Conservation (phyloP, 2,888 invertebrate species). For the Harpagoxenus sublaevis region DNA sequence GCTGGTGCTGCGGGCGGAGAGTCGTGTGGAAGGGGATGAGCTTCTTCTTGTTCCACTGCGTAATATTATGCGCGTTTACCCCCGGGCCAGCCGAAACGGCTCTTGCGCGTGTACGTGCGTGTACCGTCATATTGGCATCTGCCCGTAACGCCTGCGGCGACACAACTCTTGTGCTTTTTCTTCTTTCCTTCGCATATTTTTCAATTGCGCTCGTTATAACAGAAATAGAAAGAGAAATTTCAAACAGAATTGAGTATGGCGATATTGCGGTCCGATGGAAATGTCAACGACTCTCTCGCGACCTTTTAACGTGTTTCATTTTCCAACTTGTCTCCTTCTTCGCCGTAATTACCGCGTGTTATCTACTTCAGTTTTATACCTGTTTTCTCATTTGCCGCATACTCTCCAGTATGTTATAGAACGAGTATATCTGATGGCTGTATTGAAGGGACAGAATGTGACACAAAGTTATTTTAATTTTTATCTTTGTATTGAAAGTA, state of each 20-base stretch:
- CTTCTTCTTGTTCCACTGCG: constrained; percentile 79
- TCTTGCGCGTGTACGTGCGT: constrained; percentile 64
- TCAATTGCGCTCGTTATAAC: constrained; percentile 43
- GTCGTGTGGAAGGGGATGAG: constrained; percentile 49
- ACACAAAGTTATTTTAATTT: neutral
- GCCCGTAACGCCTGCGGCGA: constrained; percentile 82
- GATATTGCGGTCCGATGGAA: constrained; percentile 37
- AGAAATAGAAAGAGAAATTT: constrained; percentile 39
- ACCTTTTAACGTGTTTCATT: constrained; percentile 19
- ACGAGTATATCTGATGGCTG: neutral
- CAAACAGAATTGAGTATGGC: constrained; percentile 19
- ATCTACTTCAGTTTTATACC: constrained; percentile 17
- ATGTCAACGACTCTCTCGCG: constrained; percentile 17
- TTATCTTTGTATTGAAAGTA: neutral
- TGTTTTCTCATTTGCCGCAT: constrained; percentile 14
- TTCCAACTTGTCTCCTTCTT: neutral
- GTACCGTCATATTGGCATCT: constrained; percentile 64
- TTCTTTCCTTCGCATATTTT: constrained; percentile 55
- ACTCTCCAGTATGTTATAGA: neutral
- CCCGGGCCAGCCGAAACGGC: constrained; percentile 81
- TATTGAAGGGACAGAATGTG: neutral
- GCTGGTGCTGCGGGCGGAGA: constrained; percentile 30
- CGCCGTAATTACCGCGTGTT: neutral
- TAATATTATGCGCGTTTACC: constrained; percentile 79
- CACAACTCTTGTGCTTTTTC: constrained; percentile 65